phyloP scores from a whole-genome alignment of 1,140 invertebrate species.

The Drosophila micromelanica region DNA sequence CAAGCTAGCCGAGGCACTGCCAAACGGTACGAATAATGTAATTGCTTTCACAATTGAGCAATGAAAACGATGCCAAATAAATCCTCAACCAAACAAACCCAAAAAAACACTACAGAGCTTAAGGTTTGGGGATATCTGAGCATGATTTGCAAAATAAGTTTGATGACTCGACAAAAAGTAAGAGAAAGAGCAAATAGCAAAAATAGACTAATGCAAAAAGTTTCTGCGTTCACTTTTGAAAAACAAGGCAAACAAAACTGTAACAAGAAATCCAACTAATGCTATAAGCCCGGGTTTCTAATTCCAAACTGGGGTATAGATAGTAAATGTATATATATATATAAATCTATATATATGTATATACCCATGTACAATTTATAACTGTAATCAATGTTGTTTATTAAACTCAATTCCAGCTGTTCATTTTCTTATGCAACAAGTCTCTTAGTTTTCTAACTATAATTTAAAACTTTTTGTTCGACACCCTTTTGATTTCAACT shows the following conservation, averaged over 20 bases:
- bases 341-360: too few relatives aligned
- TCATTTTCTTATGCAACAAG: too few relatives aligned
- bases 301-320: not conserved
- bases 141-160: slow-evolving; percentile 21
- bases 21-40: slow-evolving; percentile 52
- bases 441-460: too few relatives aligned
- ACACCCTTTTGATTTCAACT: too few relatives aligned
- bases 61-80: slow-evolving; percentile 57
- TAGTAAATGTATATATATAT: not conserved
- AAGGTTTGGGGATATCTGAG: not conserved
- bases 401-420: too few relatives aligned
- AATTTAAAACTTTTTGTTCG: too few relatives aligned
- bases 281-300: not conserved
- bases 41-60: slow-evolving; percentile 69
- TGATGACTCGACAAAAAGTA: slow-evolving; percentile 18
- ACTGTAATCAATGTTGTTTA: too few relatives aligned
- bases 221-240: not conserved
- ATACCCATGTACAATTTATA: too few relatives aligned
- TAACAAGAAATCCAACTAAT: slow-evolving; percentile 1
- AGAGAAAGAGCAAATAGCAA: slow-evolving; percentile 7
- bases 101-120: not conserved
- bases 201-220: slow-evolving; percentile 6
- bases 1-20: slow-evolving; percentile 40
- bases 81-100: slow-evolving; percentile 9
- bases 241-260: not conserved